These are phyloP conservation scores for Aphelenchoides fujianensis DNA, from an alignment of 1,140 invertebrate species.

Conservation along the genomic window DNA sequence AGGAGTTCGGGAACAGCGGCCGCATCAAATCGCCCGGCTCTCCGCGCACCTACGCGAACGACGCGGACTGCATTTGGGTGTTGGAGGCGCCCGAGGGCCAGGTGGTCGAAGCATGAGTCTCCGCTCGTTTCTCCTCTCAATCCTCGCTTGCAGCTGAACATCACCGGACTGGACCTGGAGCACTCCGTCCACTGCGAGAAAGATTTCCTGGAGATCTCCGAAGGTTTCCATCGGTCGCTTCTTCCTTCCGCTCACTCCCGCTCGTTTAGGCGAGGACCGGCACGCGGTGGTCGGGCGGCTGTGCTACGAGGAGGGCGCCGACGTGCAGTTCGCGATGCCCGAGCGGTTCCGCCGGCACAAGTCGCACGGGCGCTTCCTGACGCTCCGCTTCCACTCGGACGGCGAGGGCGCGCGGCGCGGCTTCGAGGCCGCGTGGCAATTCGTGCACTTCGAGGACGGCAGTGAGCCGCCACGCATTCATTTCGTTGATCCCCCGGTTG, in stretches of 20 bases:
- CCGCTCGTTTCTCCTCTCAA: not conserved
- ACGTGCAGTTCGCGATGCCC: slow-evolving; percentile 25
- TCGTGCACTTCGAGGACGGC: slow-evolving; percentile 26
- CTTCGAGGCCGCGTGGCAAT: slow-evolving; percentile 31
- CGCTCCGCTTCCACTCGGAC: slow-evolving; percentile 48
- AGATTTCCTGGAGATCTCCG: slow-evolving; percentile 46
- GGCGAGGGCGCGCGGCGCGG: slow-evolving; percentile 11
- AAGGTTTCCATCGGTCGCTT: slow-evolving; percentile 42
- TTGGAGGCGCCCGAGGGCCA: slow-evolving; percentile 55
- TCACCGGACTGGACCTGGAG: slow-evolving; percentile 52
- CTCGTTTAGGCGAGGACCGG: slow-evolving; percentile 37
- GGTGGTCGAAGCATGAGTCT: slow-evolving; percentile 45
- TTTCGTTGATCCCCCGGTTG: slow-evolving; percentile 24
- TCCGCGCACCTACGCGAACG: slow-evolving; percentile 36
- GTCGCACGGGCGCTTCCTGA: slow-evolving; percentile 45
- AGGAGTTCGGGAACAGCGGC: slow-evolving; percentile 33
- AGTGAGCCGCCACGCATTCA: not conserved
- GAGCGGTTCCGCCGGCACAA: slow-evolving; percentile 43
- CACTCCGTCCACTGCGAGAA: slow-evolving; percentile 43
- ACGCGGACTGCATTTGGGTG: slow-evolving; percentile 51
- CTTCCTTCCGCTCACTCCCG: too few relatives aligned
- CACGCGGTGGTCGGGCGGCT: slow-evolving; percentile 48
- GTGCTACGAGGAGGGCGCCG: slow-evolving; percentile 32
- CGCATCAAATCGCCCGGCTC: slow-evolving; percentile 45
- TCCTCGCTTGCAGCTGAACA: slow-evolving; percentile 54